A percentile compares a stretch with the other conserved stretches of the same genome.
These are phyloP conservation scores for Monochamus saltuarius DNA, from an alignment of 1,140 invertebrate genomes.

Conservation along the genomic window DNA sequence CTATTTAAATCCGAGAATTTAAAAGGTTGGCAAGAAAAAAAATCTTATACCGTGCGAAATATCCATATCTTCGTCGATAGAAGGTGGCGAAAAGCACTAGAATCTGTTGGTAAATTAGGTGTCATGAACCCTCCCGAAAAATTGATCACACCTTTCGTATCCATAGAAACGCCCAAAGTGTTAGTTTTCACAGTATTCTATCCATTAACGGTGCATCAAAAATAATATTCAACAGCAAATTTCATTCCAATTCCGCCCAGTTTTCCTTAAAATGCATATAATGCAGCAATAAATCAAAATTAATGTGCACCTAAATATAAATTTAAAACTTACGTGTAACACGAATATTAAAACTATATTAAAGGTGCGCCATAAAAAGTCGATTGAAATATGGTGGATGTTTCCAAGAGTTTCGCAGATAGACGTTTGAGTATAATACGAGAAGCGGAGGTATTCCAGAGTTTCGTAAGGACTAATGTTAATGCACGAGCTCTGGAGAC, in stretches of 20 bases:
- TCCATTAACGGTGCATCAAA: background rate
- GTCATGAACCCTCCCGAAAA: background rate
- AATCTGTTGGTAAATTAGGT: slow-evolving; percentile 5
- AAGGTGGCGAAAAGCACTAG: too few relatives aligned
- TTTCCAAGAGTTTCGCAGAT: slow-evolving; percentile 31
- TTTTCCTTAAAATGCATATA: background rate
- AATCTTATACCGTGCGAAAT: too few relatives aligned
- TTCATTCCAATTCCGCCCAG: background rate
- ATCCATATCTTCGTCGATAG: background rate
- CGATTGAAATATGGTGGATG: slow-evolving; percentile 29
- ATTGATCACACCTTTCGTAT: slow-evolving; percentile 43
- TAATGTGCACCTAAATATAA: background rate
- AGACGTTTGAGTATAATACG: slow-evolving; percentile 59
- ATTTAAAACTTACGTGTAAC: background rate
- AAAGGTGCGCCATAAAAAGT: slow-evolving; percentile 11
- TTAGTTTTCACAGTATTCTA: slow-evolving; percentile 29
- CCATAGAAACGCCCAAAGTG: slow-evolving; percentile 38
- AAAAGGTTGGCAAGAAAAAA: too few relatives aligned
- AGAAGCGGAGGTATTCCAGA: slow-evolving; percentile 72
- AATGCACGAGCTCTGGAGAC: slow-evolving; percentile 40
- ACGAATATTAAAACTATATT: slow-evolving; percentile 4
- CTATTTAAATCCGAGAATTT: too few relatives aligned
- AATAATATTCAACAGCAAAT: background rate
- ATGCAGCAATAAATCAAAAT: background rate
- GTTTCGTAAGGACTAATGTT: slow-evolving; percentile 67